Evolutionary conservation across 2,888 invertebrate genomes (phyloP), one percentile per base, ranked within the genome.

Genomic region (Arrhopalites spinosus): DNA sequence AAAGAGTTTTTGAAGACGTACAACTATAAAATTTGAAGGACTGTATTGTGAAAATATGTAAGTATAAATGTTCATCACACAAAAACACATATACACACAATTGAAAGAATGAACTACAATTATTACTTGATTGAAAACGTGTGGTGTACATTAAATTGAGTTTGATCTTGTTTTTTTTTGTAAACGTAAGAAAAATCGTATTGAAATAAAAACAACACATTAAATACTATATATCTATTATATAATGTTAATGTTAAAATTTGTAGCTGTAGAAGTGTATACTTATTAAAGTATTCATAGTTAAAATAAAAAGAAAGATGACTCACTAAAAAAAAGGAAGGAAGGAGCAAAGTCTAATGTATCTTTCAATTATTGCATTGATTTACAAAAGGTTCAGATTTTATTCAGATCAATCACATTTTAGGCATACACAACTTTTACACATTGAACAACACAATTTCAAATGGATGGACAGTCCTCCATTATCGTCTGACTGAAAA

Each of bases 371-470:
- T 29, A 64, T 64, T 43, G 30, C 43, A 30, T 70, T 70, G 53
- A 70, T 70, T 70, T 70, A 56, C 56, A 69, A 69, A 56, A 43
- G 45, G 45, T 67, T 30, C 47, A 56, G 20, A 23, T 56, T 20
- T 70, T 56, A 36, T 36, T 20, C 43, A 68, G 68, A 68, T 50
- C 50, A 50, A 50, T 50, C 50, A 50, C 50, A 50, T 50, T 50
- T n/a, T 50, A 50, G 50, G 50, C 50, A 50, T 50, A 50, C 50
- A 50, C 50, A 50, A 50, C 17, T 50, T n/a, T 50, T 50, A 50
- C 50, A 50, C 50, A 45, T n/a, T 36, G 36, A 36, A 36, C 36
- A 36, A n/a, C n/a, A n/a, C n/a, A n/a, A n/a, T 36, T 36, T 36
- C 36, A 36, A 36, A 36, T 36, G 36, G 36, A 36, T 3, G 36